Conservation (phyloP, 2,888 invertebrate genomes). For the Druceiella hillmani region DNA sequence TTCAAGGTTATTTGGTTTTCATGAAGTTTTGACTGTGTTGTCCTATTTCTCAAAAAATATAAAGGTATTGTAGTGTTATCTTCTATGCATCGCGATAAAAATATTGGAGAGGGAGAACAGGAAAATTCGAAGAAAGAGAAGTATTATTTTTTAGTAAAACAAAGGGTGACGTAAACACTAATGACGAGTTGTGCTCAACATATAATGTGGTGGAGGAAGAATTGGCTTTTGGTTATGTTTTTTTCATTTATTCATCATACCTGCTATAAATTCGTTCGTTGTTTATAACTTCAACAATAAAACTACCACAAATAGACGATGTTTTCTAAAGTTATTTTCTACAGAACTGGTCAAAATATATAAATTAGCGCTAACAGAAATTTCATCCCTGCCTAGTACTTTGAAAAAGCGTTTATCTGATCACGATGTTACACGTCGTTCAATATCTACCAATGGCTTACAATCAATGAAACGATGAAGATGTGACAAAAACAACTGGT, state of each 20-base stretch:
- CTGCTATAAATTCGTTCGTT: neutral
- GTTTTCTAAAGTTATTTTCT: conserved; percentile 4
- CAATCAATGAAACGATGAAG: conserved; percentile 6
- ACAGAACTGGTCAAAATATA: conserved; percentile 4
- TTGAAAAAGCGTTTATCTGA: conserved; percentile 7
- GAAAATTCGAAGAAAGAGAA: too few relatives aligned
- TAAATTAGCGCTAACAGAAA: conserved; percentile 5
- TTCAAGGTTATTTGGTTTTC: too few relatives aligned
- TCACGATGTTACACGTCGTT: conserved; percentile 4
- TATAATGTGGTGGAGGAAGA: too few relatives aligned
- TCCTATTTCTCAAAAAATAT: too few relatives aligned
- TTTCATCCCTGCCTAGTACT: conserved; percentile 7
- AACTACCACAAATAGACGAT: neutral
- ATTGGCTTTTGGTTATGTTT: neutral
- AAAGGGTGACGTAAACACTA: too few relatives aligned
- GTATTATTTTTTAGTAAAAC: too few relatives aligned
- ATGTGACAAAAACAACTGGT: conserved; percentile 3
- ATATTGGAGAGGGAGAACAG: too few relatives aligned
- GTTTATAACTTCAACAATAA: conserved; percentile 1
- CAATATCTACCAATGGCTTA: conserved; percentile 2
- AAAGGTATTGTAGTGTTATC: too few relatives aligned
- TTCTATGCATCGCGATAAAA: too few relatives aligned
- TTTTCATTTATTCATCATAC: neutral
- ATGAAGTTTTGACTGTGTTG: too few relatives aligned
- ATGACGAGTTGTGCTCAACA: too few relatives aligned